Evolutionary conservation across 2,888 invertebrate genomes (phyloP).

Genomic region (Drosophila koepferae): DNA sequence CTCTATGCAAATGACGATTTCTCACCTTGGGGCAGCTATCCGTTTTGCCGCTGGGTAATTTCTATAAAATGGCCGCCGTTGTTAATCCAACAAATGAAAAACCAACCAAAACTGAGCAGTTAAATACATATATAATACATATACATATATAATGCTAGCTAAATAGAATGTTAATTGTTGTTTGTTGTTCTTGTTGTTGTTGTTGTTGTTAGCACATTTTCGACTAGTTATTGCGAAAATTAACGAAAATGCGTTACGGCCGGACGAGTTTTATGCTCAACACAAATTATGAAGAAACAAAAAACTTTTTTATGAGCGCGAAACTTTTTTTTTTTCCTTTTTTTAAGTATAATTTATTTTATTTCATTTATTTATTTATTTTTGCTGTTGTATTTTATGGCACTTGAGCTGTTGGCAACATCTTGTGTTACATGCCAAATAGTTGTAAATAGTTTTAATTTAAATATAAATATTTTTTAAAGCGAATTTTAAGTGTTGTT

Average conservation of each 20-base stretch:
- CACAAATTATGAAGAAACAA: slow-evolving; percentile 37
- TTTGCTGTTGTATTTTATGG: slow-evolving; percentile 26
- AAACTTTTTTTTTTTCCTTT: slow-evolving; percentile 18
- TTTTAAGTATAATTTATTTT: slow-evolving; percentile 3
- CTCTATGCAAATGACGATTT: slow-evolving; percentile 35
- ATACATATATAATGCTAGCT: slow-evolving; percentile 17
- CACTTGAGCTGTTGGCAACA: slow-evolving; percentile 44
- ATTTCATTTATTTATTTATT: background rate
- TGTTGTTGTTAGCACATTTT: slow-evolving; percentile 57
- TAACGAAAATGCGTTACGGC: slow-evolving; percentile 47
- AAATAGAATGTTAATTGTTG: slow-evolving; percentile 55
- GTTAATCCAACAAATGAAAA: slow-evolving; percentile 49
- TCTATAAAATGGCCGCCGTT: slow-evolving; percentile 66
- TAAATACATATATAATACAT: slow-evolving; percentile 4
- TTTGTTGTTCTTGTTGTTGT: slow-evolving; percentile 38
- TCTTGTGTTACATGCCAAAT: slow-evolving; percentile 26
- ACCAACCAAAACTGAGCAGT: background rate
- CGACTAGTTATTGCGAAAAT: slow-evolving; percentile 33
- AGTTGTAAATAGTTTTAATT: slow-evolving; percentile 33
- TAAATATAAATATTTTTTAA: slow-evolving; percentile 6
- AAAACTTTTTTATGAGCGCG: slow-evolving; percentile 34
- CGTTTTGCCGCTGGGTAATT: slow-evolving; percentile 81
- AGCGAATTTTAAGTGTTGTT: slow-evolving; percentile 9
- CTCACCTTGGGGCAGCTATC: slow-evolving; percentile 80
- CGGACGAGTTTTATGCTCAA: slow-evolving; percentile 60